Base-by-base conservation (phyloP, 2,888 invertebrate species). In the Chorisops tibialis region DNA sequence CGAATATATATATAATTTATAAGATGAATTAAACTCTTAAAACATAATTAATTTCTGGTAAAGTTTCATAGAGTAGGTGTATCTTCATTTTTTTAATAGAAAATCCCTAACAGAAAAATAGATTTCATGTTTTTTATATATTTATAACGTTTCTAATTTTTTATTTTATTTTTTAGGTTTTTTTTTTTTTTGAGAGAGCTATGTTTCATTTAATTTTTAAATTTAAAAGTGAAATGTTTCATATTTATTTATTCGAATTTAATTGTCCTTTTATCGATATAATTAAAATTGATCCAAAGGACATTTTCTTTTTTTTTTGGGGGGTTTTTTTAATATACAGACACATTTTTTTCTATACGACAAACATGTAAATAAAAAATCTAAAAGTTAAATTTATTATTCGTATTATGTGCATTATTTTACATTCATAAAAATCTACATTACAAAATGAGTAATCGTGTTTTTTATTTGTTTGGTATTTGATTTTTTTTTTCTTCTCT, bases 341-440 rank as follows among this genome's bases (percentile, higher is more conserved):
- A 58, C 58, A 58, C n/a, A 45, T 30, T 45, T 58, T 45, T 45
- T 58, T 58, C 24, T 58, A 30, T 58, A 58, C 58, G 21, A 58
- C 47, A 58, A 58, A 45, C 45, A 47, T 58, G 14, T 58, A 58
- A 58, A 58, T 58, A 58, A 58, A 58, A 58, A 58, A 58, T 58
- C 58, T 58, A 58, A 45, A 45, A 12, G 22, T 56, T 56, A 56
- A 41, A 30, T 43, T 21, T 52, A 38, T 56, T 58, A 58, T 58
- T 45, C 48, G 58, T 47, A 58, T 58, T 41, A 47, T 45, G 48
- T 58, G 48, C 58, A 58, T 45, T 43, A 51, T 35, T 35, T 37
- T 43, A 43, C 43, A 54, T 43, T 62, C 43, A 59, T 62, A 62
- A 59, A 62, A 62, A 59, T 59, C 62, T 62, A 62, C 62, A 59